These are phyloP conservation scores for Callaeas wilsoni DNA, from an alignment of 2,113 vertebrate species.

Conservation along the genomic window DNA sequence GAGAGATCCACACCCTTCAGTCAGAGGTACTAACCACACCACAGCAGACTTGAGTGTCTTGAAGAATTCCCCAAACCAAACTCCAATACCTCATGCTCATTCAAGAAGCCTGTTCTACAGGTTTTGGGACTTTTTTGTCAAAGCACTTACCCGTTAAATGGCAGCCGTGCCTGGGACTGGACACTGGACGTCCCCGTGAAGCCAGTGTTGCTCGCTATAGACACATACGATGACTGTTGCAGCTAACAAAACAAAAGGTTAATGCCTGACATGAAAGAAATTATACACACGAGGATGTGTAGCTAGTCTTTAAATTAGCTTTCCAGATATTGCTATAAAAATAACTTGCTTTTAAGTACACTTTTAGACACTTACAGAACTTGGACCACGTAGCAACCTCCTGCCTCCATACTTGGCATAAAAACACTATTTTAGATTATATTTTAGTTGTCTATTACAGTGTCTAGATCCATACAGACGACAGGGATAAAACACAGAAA, in stretches of 20 bases:
- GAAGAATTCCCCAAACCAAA: not conserved
- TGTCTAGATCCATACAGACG: not conserved
- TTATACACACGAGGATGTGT: not conserved
- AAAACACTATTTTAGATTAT: not conserved
- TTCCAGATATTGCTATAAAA: not conserved
- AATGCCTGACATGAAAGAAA: not conserved
- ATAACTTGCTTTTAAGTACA: not conserved
- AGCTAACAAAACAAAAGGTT: constrained; percentile 70
- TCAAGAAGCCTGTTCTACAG: not conserved
- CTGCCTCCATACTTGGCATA: not conserved
- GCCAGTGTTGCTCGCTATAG: constrained; percentile 87
- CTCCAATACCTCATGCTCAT: not conserved
- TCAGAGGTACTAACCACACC: not conserved
- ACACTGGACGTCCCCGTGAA: constrained; percentile 80
- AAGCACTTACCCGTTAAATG: constrained; percentile 88
- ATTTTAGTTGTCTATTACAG: not conserved
- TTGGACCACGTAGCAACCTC: not conserved
- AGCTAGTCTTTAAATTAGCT: not conserved
- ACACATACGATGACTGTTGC: constrained; percentile 89
- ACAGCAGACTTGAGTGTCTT: not conserved
- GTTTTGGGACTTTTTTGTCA: accelerated
- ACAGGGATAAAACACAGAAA: not conserved
- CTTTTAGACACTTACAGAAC: not conserved
- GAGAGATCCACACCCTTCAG: not conserved
- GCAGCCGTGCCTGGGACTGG: constrained; percentile 90